Base-by-base conservation (phyloP, 2,797 vertebrate species). In the Pangasius macronema region DNA sequence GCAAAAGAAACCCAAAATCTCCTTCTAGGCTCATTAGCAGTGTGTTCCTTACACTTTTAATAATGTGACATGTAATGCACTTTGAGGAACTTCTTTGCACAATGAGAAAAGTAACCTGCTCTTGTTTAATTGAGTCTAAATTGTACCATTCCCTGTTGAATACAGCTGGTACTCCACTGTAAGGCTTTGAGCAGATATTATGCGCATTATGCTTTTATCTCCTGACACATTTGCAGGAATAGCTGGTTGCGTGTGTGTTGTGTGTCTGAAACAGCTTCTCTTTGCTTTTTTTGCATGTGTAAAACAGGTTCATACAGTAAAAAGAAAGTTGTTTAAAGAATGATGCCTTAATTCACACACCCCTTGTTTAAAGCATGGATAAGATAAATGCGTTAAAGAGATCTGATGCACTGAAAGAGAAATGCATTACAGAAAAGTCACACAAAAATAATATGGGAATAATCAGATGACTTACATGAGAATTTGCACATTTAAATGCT, bases 11-110 rank as follows among this genome's bases (percentile, higher is more conserved):
- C 24, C 20, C 55, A 39, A 79, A 89, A 80, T 49, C 18, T 72
- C 49, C 55, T 76, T 20, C 65, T 86, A 70, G 65, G 81, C 85
- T 88, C 83, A 88, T 89, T 86, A 90, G 46, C 84, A 85, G 36
- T 65, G 42, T 63, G 49, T 5, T 82, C 42, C 39, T 75, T 75
- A 36, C 83, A 27, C 84, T 86, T 76, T 82, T 87, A 84, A 86
- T 81, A 84, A 76, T 30, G 42, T 86, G 61, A 82, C 70, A 86
- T 82, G 18, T 51, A 57, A 33, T 33, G 70, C n/a, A 57, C 75
- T 86, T 84, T 36, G 55, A 90, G 72, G 33, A 89, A 65, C 61
- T 72, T 82, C 10, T 5, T 83, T 86, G 42, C n/a, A 79, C n/a
- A 84, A 83, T n/a, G 27, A 33, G 10, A 73, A 22, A 85, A 57